A percentile compares a stretch with the other conserved stretches of the same genome.
These are phyloP conservation scores for Latheticus oryzae DNA, from an alignment of 2,888 invertebrate genomes.

Conservation along the genomic window DNA sequence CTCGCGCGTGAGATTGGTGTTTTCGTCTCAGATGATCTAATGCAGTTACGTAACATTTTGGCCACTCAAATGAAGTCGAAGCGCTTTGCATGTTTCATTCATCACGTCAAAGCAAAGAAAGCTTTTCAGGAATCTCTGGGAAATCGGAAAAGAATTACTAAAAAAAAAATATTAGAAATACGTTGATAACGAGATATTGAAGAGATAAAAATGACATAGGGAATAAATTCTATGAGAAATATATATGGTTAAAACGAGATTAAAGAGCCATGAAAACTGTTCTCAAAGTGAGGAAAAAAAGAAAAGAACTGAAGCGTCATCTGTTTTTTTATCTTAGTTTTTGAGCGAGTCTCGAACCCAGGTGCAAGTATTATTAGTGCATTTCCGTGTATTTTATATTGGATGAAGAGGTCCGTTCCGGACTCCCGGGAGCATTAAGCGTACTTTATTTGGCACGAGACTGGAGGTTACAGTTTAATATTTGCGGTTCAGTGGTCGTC, in stretches of 20 bases:
- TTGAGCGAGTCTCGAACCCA: constrained; percentile 3
- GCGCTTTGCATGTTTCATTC: constrained; percentile 33
- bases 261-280: constrained; percentile 46
- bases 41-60: constrained; percentile 19
- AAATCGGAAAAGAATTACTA: constrained; percentile 44
- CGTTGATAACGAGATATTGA: constrained; percentile 51
- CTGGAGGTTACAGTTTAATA: constrained; percentile 64
- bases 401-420: constrained; percentile 53
- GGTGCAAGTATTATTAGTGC: constrained; percentile 40
- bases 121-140: constrained; percentile 39
- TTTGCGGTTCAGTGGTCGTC: constrained; percentile 64
- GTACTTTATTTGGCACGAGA: constrained; percentile 64
- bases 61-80: constrained; percentile 25
- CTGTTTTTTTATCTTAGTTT: constrained; percentile 29
- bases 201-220: constrained; percentile 53
- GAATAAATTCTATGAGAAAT: constrained; percentile 47
- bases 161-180: constrained; percentile 41
- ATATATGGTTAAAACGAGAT: constrained; percentile 46
- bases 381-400: constrained; percentile 38
- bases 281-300: constrained; percentile 36
- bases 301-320: constrained; percentile 32
- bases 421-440: constrained; percentile 60
- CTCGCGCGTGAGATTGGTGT: constrained; percentile 47
- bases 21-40: constrained; percentile 26
- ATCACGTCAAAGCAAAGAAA: constrained; percentile 38